phyloP scores from a whole-genome alignment of 2,888 invertebrate species.

The Trileptium ribeirensis region DNA sequence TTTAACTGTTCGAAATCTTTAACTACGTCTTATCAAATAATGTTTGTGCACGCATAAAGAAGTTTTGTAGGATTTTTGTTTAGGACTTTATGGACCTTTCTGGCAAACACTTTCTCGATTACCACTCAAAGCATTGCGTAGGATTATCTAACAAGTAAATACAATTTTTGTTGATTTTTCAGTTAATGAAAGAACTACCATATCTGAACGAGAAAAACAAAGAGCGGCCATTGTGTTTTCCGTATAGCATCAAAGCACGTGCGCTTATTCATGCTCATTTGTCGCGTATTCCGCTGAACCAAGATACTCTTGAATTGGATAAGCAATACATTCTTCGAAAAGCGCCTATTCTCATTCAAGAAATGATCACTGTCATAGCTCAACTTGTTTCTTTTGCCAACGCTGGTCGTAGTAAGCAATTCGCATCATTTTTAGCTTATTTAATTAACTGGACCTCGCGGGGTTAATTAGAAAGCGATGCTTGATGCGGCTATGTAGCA shows the following conservation, averaged over 20 bases:
- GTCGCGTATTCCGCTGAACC: slow-evolving; percentile 62
- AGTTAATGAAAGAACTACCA: slow-evolving; percentile 81
- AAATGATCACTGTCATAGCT: slow-evolving; percentile 91
- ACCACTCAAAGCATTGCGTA: too few species aligned
- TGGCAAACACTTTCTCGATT: too few species aligned
- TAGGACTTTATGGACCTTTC: too few species aligned
- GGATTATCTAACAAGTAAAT: too few species aligned
- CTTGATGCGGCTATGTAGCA: too few species aligned
- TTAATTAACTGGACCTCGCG: too few species aligned
- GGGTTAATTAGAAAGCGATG: too few species aligned
- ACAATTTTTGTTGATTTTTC: slow-evolving; percentile 36
- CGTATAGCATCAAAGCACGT: slow-evolving; percentile 77
- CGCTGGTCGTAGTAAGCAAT: slow-evolving; percentile 65
- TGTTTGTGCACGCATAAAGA: too few species aligned
- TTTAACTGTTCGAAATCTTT: too few species aligned
- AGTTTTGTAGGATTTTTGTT: too few species aligned
- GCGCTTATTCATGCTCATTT: slow-evolving; percentile 92
- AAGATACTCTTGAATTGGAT: slow-evolving; percentile 48
- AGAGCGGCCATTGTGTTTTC: slow-evolving; percentile 79
- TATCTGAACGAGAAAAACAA: slow-evolving; percentile 92
- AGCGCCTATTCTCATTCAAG: slow-evolving; percentile 87
- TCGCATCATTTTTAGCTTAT: too few species aligned
- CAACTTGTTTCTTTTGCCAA: slow-evolving; percentile 78
- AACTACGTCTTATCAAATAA: too few species aligned
- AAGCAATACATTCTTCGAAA: slow-evolving; percentile 61